Evolutionary conservation across 1,140 invertebrate species (phyloP), one percentile per base, ranked within the genome.

Genomic region (Drosophila rufa): DNA sequence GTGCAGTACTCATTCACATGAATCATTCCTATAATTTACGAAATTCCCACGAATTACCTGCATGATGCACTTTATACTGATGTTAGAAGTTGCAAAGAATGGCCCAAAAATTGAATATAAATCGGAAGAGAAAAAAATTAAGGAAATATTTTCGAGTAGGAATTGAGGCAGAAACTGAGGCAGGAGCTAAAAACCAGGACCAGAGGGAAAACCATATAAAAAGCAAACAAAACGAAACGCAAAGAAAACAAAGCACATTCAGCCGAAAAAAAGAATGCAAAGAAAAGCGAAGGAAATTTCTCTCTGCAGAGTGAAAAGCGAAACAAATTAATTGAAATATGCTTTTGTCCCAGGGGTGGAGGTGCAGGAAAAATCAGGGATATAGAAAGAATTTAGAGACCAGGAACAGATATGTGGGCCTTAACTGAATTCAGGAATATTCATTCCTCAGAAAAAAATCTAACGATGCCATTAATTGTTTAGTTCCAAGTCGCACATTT

Each of bases 311-410:
- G n/a, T 22, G 38, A 75, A 75, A 76, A 42, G 46, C 46, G 15
- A 51, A 38, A 25, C 40, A 66, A 76, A 75, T 75, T 75, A 76
- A 76, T 76, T 75, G 53, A 75, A 58, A 75, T 75, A 38, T 66
- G 42, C 56, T 48, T 55, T 40, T 74, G 48, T 36, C 11, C 27
- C 27, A 46, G 22, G n/a, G 48, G 36, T 25, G 30, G 2, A 14
- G 30, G 15, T 27, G n/a, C 40, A 7, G n/a, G 8, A 17, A 47
- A 47, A 46, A 19, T 19, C 22, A 8, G 43, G 27, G 33, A 58
- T 43, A 22, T 25, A 60, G 17, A 33, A 15, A 33, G 8, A 33
- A 33, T 11, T 33, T 3, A 36, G 3, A 36, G 3, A 36, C 2
- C 9, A 36, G 33, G 2, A 11, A 36, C 33, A 36, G 33, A 36